Evolutionary conservation across 2,113 vertebrate genomes (phyloP).

Genomic region (Brachirus orientalis): DNA sequence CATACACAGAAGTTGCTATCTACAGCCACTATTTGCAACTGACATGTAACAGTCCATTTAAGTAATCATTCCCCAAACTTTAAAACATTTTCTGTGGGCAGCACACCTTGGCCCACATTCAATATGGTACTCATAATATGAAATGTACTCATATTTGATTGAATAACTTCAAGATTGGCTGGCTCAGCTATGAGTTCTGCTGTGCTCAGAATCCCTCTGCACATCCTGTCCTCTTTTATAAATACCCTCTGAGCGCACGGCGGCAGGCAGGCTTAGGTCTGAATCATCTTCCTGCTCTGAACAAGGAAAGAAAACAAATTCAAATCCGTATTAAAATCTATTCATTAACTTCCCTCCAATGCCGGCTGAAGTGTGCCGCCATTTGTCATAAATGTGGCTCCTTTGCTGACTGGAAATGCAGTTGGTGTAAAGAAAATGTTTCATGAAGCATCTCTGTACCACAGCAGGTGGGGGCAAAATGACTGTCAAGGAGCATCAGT

Average conservation of each 20-base stretch:
- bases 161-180: constrained; percentile 70
- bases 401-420: constrained; percentile 47
- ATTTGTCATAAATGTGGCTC: constrained; percentile 58
- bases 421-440: constrained; percentile 61
- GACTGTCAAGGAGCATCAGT: constrained; percentile 63
- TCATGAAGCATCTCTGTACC: constrained; percentile 52
- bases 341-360: constrained; percentile 57
- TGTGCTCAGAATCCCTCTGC: constrained; percentile 32
- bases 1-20: not conserved
- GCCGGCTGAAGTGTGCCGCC: constrained; percentile 30
- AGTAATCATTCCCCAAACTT: constrained; percentile 56
- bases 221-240: constrained; percentile 65
- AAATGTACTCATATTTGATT: constrained; percentile 73
- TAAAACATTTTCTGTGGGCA: constrained; percentile 53
- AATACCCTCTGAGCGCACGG: constrained; percentile 41
- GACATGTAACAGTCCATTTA: constrained; percentile 53
- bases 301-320: not conserved
- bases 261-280: constrained; percentile 31
- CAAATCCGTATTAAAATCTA: constrained; percentile 69
- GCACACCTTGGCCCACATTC: constrained; percentile 63
- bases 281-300: constrained; percentile 43
- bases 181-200: constrained; percentile 65
- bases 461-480: constrained; percentile 59
- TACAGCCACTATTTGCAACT: constrained; percentile 9
- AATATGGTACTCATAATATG: constrained; percentile 54